Evolutionary conservation across 2,888 invertebrate species (phyloP).

Genomic region (Cerceris ruficornis): DNA sequence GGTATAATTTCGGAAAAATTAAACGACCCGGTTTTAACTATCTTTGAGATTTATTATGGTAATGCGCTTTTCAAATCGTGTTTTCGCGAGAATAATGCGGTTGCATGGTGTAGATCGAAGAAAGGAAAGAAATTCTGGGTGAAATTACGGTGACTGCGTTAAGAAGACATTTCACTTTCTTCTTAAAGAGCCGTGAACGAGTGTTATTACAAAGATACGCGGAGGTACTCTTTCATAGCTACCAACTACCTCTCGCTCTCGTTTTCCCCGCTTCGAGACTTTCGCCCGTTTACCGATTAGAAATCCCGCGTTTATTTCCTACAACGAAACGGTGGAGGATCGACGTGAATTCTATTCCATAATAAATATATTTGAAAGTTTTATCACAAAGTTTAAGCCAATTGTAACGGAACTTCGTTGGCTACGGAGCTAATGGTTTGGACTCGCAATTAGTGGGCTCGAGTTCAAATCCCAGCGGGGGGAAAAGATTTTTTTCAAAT

Average conservation of each 20-base stretch:
- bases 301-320: constrained; percentile 58
- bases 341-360: background rate
- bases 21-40: too few relatives aligned
- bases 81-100: too few relatives aligned
- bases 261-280: constrained; percentile 56
- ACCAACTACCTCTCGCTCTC: constrained; percentile 45
- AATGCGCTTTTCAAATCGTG: too few relatives aligned
- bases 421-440: too few relatives aligned
- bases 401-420: too few relatives aligned
- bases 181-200: constrained; percentile 11
- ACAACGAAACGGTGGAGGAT: constrained; percentile 24
- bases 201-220: constrained; percentile 28
- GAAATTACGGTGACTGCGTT: background rate
- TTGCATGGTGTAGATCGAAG: background rate
- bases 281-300: constrained; percentile 65
- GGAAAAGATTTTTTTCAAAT: too few relatives aligned
- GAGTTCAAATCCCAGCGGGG: too few relatives aligned
- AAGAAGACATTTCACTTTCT: constrained; percentile 14
- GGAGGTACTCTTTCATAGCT: constrained; percentile 3
- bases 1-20: too few relatives aligned
- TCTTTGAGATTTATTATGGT: too few relatives aligned
- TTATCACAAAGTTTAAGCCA: too few relatives aligned
- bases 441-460: too few relatives aligned
- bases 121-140: background rate
- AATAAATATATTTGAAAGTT: background rate